Base-by-base conservation (phyloP, 2,113 vertebrate genomes). In the Pipra filicauda region DNA sequence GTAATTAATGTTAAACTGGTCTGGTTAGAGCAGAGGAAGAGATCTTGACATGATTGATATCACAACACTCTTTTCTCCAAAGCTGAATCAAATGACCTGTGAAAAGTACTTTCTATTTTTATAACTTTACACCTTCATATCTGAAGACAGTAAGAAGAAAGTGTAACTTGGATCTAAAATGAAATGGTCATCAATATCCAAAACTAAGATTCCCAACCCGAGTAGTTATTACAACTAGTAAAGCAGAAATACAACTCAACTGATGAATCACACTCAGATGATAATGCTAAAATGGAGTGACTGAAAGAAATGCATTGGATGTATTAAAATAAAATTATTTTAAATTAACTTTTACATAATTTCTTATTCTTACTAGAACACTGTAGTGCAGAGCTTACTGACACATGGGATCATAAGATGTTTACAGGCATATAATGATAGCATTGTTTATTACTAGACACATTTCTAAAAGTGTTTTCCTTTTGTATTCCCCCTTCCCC, bases 1-100 rank as follows among this genome's bases (percentile, higher is more conserved):
- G 28, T 73, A 94, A 91, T 88, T 88, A 91, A 58, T 58, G 54
- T 85, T 89, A 91, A 96, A 84, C 51, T 80, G 46, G 19, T 79
- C 33, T 88, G 54, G 54, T 91, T 85, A 85, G 54, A 67, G 54
- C 15, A 76, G 44, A 93, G 31, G 46, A 89, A 87, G 30, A 76
- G 22, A 62, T 49, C 21, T n/a, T 91, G 54, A 79, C 39, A 79
- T 81, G 80, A 87, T 20, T 2, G 1, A 35, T 89, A 79, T 70
- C 58, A 66, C 52, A 79, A 75, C 28, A 35, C 9, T 26, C 26
- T 51, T 28, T 78, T 74, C 44, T 83, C 46, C 46, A 70, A 65
- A 58, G 66, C 5, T 73, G 46, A 73, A 65, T 43, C 49, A 91
- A 94, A 91, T 85, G 37, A 89, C n/a, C 49, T 51, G 51, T 93